Base-by-base conservation (phyloP, 2,888 invertebrate species). In the Drosophila quasianomalipes region DNA sequence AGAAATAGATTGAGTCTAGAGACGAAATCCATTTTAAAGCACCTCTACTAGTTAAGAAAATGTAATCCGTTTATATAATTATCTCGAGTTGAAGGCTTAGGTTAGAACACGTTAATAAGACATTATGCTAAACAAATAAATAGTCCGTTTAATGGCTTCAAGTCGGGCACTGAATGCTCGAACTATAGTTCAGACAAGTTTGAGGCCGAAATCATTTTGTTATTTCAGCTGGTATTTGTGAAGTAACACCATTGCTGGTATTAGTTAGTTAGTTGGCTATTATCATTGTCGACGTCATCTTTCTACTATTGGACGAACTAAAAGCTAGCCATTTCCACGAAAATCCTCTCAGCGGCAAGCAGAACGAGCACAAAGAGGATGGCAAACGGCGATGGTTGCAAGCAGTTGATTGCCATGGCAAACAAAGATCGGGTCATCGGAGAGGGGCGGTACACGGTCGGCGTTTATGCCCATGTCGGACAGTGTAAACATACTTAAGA, bases 401-500 rank as follows among this genome's bases (percentile, higher is more conserved):
- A 82, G 82, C 80, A 78, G 75, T 81, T 77, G 81, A 78, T 82
- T 78, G 72, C 60, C 64, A 72, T 33, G 58, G 76, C 73, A 82
- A 83, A 84, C 76, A 81, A 41, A 28, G 28, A 39, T 57, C 57
- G 37, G 44, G 65, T 70, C 62, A 39, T 60, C 44, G 71, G 41
- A 35, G 41, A 72, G 66, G 54, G 67, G 72, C 64, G 51, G 54
- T 22, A 22, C 49, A 41, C 28, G 57, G 66, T 71, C 63, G 64
- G 55, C 35, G 62, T 63, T 60, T 69, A 77, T 79, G 79, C 82
- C 79, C 79, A 81, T 70, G 74, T 77, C 73, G 81, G 71, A 9
- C 74, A 67, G 74, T 72, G 89, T 78, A 87, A 87, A 90, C 90
- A 87, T 84, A 78, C 84, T 89, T 89, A 86, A 85, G 80, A 82